Evolutionary conservation across 2,113 vertebrate genomes (phyloP).

Genomic region (Sinocyclocheilus anshuiensis): DNA sequence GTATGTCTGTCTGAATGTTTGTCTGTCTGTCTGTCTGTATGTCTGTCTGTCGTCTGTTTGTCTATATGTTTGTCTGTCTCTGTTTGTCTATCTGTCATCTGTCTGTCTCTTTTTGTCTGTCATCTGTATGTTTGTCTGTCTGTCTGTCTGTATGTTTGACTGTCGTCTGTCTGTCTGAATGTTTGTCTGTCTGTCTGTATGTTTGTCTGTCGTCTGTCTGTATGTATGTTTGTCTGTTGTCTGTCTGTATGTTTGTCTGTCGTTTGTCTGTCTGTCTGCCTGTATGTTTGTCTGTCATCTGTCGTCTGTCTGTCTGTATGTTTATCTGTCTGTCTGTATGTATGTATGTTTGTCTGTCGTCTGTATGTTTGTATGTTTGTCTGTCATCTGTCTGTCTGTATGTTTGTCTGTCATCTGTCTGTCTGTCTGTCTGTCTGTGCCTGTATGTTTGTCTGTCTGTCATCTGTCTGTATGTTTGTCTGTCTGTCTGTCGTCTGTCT

Average conservation of each 20-base stretch:
- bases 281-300: no score
- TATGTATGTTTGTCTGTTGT: no score
- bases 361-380: background rate
- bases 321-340: background rate
- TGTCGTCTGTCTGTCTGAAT: no score
- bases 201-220: background rate
- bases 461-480: background rate
- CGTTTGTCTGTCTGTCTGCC: accelerated
- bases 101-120: background rate
- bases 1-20: background rate
- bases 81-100: background rate
- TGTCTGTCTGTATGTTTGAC: no score
- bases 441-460: accelerated
- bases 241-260: background rate
- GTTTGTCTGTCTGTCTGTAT: background rate
- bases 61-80: background rate
- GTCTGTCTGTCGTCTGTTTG: background rate
- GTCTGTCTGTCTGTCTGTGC: accelerated
- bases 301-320: background rate
- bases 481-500: background rate
- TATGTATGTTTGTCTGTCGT: background rate
- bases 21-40: background rate
- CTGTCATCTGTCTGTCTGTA: background rate
- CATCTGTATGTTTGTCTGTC: background rate
- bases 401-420: background rate